Conservation (phyloP, 2,888 invertebrate species). For the Nemoura dubitans region DNA sequence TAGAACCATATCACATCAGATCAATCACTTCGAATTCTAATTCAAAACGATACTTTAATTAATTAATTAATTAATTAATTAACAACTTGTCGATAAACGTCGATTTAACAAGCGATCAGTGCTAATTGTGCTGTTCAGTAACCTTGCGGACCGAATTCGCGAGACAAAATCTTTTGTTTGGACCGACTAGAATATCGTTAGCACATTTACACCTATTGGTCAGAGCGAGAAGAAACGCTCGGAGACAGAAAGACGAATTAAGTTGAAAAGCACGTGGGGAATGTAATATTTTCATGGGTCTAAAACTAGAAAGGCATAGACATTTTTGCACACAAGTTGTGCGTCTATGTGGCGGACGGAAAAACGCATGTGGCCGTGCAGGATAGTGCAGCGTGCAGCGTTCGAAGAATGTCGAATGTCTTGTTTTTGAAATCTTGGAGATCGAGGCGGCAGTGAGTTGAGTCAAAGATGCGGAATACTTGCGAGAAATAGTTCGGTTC, state of each 20-base stretch:
- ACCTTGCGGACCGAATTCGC: background rate
- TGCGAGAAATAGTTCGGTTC: background rate
- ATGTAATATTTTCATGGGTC: background rate
- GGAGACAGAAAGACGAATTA: too few relatives aligned
- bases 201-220: too few relatives aligned
- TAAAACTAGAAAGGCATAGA: background rate
- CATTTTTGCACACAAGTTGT: background rate
- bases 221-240: too few relatives aligned
- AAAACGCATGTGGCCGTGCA: background rate
- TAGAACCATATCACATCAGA: background rate
- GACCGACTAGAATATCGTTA: too few relatives aligned
- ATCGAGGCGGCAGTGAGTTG: background rate
- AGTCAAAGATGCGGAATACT: background rate
- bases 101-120: background rate
- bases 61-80: slow-evolving; percentile 5
- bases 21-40: background rate
- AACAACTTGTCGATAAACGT: background rate
- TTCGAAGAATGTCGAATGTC: background rate
- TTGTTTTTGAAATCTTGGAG: background rate
- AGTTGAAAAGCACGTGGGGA: background rate
- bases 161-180: too few relatives aligned
- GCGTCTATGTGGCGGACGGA: background rate
- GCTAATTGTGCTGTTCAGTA: background rate
- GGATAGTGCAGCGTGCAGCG: background rate
- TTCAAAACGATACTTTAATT: background rate